Evolutionary conservation across 64 coral and sea anemone species (phyloP).

Genomic region (Montipora capricornis): DNA sequence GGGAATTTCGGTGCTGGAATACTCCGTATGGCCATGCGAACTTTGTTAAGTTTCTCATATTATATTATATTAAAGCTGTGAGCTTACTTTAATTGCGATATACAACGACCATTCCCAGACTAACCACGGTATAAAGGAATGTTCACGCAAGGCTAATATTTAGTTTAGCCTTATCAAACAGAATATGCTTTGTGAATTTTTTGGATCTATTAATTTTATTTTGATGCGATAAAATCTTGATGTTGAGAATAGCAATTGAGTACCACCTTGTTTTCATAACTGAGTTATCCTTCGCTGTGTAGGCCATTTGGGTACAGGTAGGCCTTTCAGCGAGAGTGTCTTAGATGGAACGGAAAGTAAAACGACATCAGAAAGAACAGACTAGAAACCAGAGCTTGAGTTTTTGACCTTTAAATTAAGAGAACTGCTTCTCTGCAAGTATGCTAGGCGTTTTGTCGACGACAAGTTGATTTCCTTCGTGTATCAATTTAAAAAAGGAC

Average conservation of each 20-base stretch:
- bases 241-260: neutral
- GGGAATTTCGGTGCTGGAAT: neutral
- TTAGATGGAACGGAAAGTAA: neutral
- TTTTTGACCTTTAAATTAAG: constrained; percentile 8
- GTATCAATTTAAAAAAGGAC: too few relatives aligned
- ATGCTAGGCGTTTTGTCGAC: too few relatives aligned
- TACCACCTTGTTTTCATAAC: neutral
- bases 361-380: neutral
- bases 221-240: constrained; percentile 39
- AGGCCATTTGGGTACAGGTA: neutral
- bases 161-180: neutral
- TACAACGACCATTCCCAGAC: neutral
- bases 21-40: neutral
- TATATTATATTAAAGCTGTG: too few relatives aligned
- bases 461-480: too few relatives aligned
- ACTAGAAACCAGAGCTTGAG: neutral
- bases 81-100: too few relatives aligned
- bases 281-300: neutral
- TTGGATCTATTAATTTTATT: neutral
- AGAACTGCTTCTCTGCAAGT: too few relatives aligned
- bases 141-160: constrained; percentile 52
- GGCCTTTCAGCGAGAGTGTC: neutral
- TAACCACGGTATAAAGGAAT: constrained; percentile 2
- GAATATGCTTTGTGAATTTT: neutral
- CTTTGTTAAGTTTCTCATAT: neutral